A percentile compares a stretch with the other conserved stretches of the same genome.
Evolutionary conservation across 2,113 vertebrate species (phyloP).

Genomic region (Megalops atlanticus): DNA sequence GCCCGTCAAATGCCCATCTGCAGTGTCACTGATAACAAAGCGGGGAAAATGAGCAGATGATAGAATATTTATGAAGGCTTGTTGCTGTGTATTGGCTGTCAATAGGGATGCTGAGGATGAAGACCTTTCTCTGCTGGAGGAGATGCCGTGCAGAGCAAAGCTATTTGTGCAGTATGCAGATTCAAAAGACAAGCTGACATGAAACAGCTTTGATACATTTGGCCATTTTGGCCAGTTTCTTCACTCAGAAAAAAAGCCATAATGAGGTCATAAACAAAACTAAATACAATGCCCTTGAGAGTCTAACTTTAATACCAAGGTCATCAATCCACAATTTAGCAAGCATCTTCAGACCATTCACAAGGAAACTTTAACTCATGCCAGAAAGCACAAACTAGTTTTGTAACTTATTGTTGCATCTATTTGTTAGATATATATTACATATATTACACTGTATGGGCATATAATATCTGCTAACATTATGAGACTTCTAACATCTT

Average conservation of each 20-base stretch:
- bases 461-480: too few relatives aligned
- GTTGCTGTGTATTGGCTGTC: conserved; percentile 13
- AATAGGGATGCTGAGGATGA: neutral
- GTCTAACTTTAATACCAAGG: neutral
- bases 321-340: neutral
- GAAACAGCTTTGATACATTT: neutral
- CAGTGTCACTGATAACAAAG: conserved; percentile 17
- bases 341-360: neutral
- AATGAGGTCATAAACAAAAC: neutral
- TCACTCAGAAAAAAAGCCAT: neutral
- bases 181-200: neutral
- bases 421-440: neutral
- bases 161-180: neutral
- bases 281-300: neutral
- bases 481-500: neutral
- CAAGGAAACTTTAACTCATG: neutral
- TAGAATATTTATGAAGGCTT: conserved; percentile 8
- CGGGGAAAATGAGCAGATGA: neutral
- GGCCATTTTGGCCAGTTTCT: neutral
- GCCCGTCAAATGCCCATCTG: conserved; percentile 8
- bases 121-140: neutral
- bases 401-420: neutral
- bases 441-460: too few relatives aligned
- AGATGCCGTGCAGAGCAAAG: neutral
- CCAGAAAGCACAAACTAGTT: neutral